These are phyloP conservation scores for Rhombomys opimus DNA, from an alignment of 2,113 vertebrate species.

Conservation along the genomic window DNA sequence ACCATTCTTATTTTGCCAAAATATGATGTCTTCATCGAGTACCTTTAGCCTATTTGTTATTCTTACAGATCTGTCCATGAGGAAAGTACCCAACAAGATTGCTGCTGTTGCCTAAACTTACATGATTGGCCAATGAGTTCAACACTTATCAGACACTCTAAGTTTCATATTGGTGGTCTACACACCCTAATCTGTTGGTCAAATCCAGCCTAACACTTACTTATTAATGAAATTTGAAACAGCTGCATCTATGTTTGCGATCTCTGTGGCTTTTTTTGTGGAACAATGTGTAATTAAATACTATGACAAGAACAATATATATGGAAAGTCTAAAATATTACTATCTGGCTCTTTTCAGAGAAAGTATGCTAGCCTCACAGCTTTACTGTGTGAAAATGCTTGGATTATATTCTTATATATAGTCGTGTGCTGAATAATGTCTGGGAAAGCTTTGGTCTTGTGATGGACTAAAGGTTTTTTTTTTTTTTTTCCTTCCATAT, in stretches of 20 bases:
- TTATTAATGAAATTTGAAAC: constrained; percentile 2
- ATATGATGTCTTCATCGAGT: neutral
- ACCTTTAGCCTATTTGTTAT: neutral
- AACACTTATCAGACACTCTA: neutral
- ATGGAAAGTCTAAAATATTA: neutral
- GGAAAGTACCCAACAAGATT: neutral
- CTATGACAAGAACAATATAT: neutral
- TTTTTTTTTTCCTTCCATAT: neutral
- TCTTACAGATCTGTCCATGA: neutral
- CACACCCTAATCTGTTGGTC: neutral
- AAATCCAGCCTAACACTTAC: neutral
- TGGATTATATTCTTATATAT: neutral
- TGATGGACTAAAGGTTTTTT: neutral
- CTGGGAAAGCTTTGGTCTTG: neutral
- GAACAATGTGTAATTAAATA: neutral
- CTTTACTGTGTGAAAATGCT: constrained; percentile 14
- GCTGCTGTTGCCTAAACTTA: neutral
- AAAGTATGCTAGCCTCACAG: neutral
- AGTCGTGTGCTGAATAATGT: neutral
- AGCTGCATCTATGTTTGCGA: neutral
- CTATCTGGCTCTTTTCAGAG: neutral
- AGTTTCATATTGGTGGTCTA: neutral
- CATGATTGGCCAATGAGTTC: neutral
- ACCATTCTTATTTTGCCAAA: constrained; percentile 15
- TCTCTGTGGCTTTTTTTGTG: neutral